Percentiles rank a stretch among this genome's conserved stretches.
These are phyloP conservation scores for Pectinophora gossypiella DNA, from an alignment of 1,140 invertebrate genomes.

Conservation along the genomic window DNA sequence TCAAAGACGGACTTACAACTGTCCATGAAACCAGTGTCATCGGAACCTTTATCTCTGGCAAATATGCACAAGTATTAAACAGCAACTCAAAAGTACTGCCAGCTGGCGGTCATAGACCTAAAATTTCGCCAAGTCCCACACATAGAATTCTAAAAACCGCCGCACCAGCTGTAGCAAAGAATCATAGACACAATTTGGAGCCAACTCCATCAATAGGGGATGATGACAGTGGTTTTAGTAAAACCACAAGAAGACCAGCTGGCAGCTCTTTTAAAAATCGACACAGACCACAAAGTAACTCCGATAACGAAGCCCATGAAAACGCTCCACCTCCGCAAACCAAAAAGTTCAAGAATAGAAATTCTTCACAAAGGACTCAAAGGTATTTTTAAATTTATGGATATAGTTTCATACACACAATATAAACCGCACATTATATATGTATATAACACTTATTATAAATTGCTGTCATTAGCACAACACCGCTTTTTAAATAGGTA, in stretches of 20 bases:
- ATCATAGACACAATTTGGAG: slow-evolving; percentile 76
- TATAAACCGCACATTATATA: neutral
- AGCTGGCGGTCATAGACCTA: slow-evolving; percentile 63
- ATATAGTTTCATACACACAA: no score
- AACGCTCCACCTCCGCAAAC: slow-evolving; percentile 38
- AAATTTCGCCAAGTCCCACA: slow-evolving; percentile 80
- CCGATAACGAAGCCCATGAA: slow-evolving; percentile 43
- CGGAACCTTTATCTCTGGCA: slow-evolving; percentile 90
- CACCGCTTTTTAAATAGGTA: neutral
- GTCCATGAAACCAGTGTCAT: slow-evolving; percentile 92
- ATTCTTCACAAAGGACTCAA: slow-evolving; percentile 49
- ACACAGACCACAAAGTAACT: slow-evolving; percentile 54
- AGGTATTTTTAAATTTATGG: slow-evolving; percentile 48
- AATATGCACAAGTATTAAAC: slow-evolving; percentile 89
- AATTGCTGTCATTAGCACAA: neutral
- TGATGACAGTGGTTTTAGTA: slow-evolving; percentile 73
- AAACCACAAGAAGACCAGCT: slow-evolving; percentile 75
- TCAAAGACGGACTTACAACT: slow-evolving; percentile 88
- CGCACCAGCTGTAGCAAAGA: slow-evolving; percentile 77
- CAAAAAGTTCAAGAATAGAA: slow-evolving; percentile 70
- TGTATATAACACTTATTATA: neutral
- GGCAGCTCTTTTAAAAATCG: slow-evolving; percentile 68
- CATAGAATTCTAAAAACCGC: slow-evolving; percentile 84
- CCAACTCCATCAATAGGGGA: slow-evolving; percentile 78
- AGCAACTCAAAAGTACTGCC: slow-evolving; percentile 80